A percentile compares a stretch with the other conserved stretches of the same genome.
phyloP scores from a whole-genome alignment of 2,888 invertebrate genomes.

The Rotaria socialis region DNA sequence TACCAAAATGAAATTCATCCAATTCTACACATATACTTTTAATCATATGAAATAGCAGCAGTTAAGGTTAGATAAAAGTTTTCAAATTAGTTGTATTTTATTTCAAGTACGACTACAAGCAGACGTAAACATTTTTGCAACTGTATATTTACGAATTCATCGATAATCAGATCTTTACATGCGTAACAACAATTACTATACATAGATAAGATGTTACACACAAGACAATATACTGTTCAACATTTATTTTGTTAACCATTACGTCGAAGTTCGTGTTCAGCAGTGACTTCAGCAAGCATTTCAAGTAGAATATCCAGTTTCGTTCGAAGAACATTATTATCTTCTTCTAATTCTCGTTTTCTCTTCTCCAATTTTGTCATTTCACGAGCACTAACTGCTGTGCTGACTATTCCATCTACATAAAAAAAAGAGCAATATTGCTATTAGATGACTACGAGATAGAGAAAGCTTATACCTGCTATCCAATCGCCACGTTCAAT shows the following conservation, averaged over 20 bases:
- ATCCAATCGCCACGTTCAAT: not conserved
- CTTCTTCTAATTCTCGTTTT: slow-evolving; percentile 24
- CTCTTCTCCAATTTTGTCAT: slow-evolving; percentile 1
- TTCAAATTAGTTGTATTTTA: too few relatives aligned
- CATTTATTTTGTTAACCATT: not conserved
- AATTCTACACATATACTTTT: too few relatives aligned
- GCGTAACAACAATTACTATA: not conserved
- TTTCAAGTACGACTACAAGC: too few relatives aligned
- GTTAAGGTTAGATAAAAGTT: not conserved
- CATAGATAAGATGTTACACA: not conserved
- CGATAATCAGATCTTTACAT: not conserved
- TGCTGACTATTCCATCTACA: not conserved
- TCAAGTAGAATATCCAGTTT: slow-evolving; percentile 18
- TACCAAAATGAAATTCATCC: too few relatives aligned
- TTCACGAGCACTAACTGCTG: slow-evolving; percentile 30
- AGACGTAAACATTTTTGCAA: not conserved
- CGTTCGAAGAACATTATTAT: not conserved
- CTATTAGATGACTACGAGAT: not conserved
- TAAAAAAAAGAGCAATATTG: not conserved
- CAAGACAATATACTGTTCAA: not conserved
- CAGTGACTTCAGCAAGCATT: slow-evolving; percentile 21
- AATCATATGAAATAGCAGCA: too few relatives aligned
- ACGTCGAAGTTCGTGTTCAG: slow-evolving; percentile 9
- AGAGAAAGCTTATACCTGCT: not conserved
- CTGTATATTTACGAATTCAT: not conserved